phyloP scores from a whole-genome alignment of 2,113 vertebrate genomes.

The Limanda limanda region DNA sequence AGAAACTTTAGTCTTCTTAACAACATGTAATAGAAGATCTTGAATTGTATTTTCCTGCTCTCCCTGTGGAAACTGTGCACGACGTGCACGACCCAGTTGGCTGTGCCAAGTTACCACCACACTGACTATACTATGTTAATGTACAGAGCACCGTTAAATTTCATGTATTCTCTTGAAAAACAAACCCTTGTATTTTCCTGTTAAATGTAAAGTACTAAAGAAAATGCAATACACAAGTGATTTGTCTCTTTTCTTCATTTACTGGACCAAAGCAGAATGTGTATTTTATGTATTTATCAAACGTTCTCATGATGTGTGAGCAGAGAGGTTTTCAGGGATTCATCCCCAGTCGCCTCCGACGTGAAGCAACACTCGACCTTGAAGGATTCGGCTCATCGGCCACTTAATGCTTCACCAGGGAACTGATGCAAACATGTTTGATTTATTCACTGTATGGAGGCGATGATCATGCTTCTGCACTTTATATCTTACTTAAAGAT shows the following conservation, averaged over 20 bases:
- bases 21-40: conserved; percentile 68
- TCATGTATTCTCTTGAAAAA: conserved; percentile 84
- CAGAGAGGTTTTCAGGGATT: conserved; percentile 1
- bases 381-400: conserved; percentile 12
- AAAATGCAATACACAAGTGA: conserved; percentile 78
- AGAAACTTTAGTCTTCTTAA: conserved; percentile 74
- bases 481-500: not conserved
- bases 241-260: conserved; percentile 44
- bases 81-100: conserved; percentile 57
- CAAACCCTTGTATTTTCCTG: conserved; percentile 83
- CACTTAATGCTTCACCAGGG: conserved; percentile 1
- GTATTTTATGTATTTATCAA: not conserved
- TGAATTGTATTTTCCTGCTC: conserved; percentile 53
- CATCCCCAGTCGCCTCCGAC: conserved; percentile 4
- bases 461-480: not conserved
- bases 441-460: not conserved
- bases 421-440: not conserved
- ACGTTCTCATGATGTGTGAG: not conserved
- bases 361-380: conserved; percentile 6
- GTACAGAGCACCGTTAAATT: conserved; percentile 84
- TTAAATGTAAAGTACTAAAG: conserved; percentile 87
- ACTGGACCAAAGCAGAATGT: not conserved
- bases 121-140: conserved; percentile 74
- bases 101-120: conserved; percentile 61
- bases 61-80: conserved; percentile 59